Base-by-base conservation (phyloP, 2,888 invertebrate species). In the Prosopocoilus inquinatus region DNA sequence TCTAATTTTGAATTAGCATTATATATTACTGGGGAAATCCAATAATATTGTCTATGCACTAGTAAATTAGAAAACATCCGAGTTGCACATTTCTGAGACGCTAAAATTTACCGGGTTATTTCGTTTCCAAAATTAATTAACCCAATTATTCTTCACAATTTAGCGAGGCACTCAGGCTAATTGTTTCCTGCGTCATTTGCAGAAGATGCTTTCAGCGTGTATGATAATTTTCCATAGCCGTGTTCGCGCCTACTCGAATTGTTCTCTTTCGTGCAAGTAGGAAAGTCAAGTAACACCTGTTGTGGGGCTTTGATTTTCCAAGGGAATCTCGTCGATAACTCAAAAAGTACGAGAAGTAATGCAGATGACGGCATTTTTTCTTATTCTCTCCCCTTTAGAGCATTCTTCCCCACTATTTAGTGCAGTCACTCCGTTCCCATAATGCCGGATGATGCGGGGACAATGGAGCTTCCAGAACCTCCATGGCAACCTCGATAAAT, bases 401-500 rank as follows among this genome's bases (percentile, higher is more conserved):
- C 46, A 51, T 52, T 59, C 58, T 59, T 59, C 59, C 47, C 56
- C 46, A 48, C 54, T 61, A 55, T 60, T 59, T 56, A 57, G 59
- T 54, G 55, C 62, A 60, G 60, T 60, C 58, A 61, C 63, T 62
- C 63, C 62, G 61, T 64, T 63, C 63, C 61, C 60, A 62, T 68
- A 69, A 68, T 67, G 61, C 67, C 59, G 65, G 67, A 66, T 68
- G 68, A 70, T 67, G 62, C 64, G 57, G 64, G 67, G 64, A 70
- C 70, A 70, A 70, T 70, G 62, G 66, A 64, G 61, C 62, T 58
- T 7, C 55, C 53, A 59, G 60, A 59, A 61, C 63, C 63, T 59
- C 67, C 68, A 69, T 70, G 64, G 68, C 68, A 70, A 70, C 70
- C 67, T 67, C 65, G 62, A 66, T 67, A 69, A 69, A 69, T 66